phyloP scores from a whole-genome alignment of 2,797 vertebrate genomes.

The Taenioides sp. region DNA sequence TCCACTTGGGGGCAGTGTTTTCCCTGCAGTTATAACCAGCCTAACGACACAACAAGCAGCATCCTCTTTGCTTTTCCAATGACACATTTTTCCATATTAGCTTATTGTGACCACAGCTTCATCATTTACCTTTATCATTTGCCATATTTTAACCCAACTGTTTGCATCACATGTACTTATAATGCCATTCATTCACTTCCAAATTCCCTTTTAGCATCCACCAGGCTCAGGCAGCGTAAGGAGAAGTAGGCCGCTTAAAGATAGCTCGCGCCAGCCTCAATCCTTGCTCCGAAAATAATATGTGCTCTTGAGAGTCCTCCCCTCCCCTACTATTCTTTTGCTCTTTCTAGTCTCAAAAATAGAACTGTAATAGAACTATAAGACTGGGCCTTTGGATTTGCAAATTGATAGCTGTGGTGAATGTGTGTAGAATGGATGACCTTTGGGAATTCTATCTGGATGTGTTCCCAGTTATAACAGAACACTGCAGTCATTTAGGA shows the following conservation, averaged over 20 bases:
- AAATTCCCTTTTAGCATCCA: conserved; percentile 50
- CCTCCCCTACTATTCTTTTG: conserved; percentile 46
- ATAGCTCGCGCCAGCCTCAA: conserved; percentile 81
- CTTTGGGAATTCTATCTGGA: conserved; percentile 22
- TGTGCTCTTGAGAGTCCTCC: conserved; percentile 71
- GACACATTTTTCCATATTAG: conserved; percentile 18
- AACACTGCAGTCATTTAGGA: conserved; percentile 15
- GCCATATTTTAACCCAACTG: background rate
- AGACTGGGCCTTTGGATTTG: conserved; percentile 29
- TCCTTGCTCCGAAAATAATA: conserved; percentile 78
- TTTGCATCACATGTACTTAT: too few relatives aligned
- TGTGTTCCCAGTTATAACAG: conserved; percentile 25
- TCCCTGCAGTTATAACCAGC: conserved; percentile 30
- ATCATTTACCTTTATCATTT: background rate
- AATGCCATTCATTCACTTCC: background rate
- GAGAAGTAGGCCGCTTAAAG: conserved; percentile 82
- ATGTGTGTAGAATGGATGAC: conserved; percentile 9
- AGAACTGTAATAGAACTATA: conserved; percentile 32
- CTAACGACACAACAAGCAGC: conserved; percentile 48
- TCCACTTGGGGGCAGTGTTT: conserved; percentile 64
- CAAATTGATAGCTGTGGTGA: too few relatives aligned
- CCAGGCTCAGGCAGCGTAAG: conserved; percentile 49
- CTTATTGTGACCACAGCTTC: conserved; percentile 8
- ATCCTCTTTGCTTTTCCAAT: conserved; percentile 21
- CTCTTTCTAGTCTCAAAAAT: conserved; percentile 46